Evolutionary conservation across 2,888 invertebrate genomes (phyloP).

Genomic region (Apantesis nais): DNA sequence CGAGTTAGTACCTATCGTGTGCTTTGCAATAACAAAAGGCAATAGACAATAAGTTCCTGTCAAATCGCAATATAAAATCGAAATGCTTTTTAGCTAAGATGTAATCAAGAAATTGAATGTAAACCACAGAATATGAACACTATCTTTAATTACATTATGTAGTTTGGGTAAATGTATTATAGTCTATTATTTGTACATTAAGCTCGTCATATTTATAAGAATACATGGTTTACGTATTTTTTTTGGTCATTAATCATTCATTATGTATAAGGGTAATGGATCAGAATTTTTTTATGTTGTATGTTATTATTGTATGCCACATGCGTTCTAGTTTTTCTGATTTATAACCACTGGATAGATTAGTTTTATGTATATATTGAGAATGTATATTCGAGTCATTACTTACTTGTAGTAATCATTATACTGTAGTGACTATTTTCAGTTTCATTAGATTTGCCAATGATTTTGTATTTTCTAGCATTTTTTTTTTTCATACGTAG

Average conservation of each 20-base stretch:
- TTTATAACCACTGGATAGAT: conserved; percentile 10
- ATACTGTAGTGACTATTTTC: background rate
- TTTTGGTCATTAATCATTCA: conserved; percentile 8
- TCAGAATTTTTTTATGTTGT: background rate
- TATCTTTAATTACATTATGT: background rate
- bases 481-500: background rate
- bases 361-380: conserved; percentile 7
- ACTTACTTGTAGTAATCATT: conserved; percentile 1
- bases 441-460: background rate
- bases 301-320: background rate
- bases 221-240: background rate
- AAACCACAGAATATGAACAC: background rate
- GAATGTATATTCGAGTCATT: background rate
- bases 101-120: background rate
- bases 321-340: conserved; percentile 4
- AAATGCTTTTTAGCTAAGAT: background rate
- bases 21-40: background rate
- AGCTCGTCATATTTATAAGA: background rate
- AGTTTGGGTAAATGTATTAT: background rate
- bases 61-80: background rate
- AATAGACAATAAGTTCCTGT: background rate
- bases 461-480: background rate
- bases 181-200: conserved; percentile 39
- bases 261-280: background rate
- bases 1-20: too few species aligned